These are phyloP conservation scores for Heteractis magnifica DNA, from an alignment of 92 coral and sea anemone genomes.

Conservation along the genomic window DNA sequence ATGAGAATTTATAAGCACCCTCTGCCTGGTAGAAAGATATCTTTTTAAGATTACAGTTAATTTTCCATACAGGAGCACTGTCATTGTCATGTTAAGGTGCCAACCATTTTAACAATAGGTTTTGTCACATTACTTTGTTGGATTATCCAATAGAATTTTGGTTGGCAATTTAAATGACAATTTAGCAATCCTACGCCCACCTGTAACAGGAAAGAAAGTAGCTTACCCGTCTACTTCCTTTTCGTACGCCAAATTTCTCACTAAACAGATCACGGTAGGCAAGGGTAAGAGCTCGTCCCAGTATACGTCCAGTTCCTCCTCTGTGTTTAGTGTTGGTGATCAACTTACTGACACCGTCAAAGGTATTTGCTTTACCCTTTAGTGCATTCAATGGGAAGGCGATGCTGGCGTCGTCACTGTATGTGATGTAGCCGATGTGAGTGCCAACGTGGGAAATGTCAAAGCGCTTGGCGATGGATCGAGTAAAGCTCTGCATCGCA, in stretches of 20 bases:
- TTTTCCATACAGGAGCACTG: too few species aligned
- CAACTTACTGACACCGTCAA: slow-evolving; percentile 20
- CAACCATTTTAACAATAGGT: too few species aligned
- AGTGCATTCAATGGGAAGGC: slow-evolving; percentile 45
- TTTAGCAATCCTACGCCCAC: too few species aligned
- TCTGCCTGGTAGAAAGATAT: too few species aligned
- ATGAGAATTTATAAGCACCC: too few species aligned
- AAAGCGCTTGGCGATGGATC: slow-evolving; percentile 46
- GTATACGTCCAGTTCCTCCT: slow-evolving; percentile 26
- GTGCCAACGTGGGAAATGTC: slow-evolving; percentile 46
- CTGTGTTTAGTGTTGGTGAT: slow-evolving; percentile 37
- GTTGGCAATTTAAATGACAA: too few species aligned
- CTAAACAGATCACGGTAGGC: slow-evolving; percentile 47
- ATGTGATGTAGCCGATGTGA: slow-evolving; percentile 49
- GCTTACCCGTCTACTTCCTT: slow-evolving; percentile 47
- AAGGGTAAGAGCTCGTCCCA: slow-evolving; percentile 33
- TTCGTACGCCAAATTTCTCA: slow-evolving; percentile 30
- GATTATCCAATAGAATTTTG: too few species aligned
- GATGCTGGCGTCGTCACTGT: slow-evolving; percentile 50
- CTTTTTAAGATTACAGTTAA: too few species aligned
- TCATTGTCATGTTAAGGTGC: too few species aligned
- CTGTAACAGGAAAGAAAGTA: neutral
- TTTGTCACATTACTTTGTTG: too few species aligned
- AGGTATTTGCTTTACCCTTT: slow-evolving; percentile 28
- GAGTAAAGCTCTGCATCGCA: slow-evolving; percentile 27